phyloP scores from a whole-genome alignment of 1,140 invertebrate species.

The Ladona fulva region DNA sequence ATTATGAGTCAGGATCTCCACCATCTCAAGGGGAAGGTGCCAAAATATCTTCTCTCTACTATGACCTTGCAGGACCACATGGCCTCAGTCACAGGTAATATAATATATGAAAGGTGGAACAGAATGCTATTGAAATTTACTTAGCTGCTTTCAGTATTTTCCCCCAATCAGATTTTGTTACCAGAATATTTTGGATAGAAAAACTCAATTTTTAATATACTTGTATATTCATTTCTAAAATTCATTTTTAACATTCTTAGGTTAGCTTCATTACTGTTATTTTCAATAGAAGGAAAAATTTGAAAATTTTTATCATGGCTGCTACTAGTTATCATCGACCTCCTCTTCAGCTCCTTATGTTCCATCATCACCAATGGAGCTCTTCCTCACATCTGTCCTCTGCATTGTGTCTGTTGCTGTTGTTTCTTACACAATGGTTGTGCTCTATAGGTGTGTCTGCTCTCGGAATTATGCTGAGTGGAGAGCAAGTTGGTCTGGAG shows the following conservation, averaged over 20 bases:
- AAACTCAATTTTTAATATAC: too few species aligned
- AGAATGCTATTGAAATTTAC: too few species aligned
- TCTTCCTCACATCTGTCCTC: constrained; percentile 73
- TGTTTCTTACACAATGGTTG: constrained; percentile 76
- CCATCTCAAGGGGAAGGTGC: constrained; percentile 42
- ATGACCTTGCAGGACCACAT: not conserved
- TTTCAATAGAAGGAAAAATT: too few species aligned
- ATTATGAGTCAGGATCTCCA: constrained; percentile 51
- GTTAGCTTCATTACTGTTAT: too few species aligned
- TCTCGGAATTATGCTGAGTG: constrained; percentile 89
- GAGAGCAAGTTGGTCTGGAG: constrained; percentile 75
- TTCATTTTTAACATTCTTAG: too few species aligned
- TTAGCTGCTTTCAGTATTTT: too few species aligned
- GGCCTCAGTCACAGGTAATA: not conserved
- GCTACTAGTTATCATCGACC: too few species aligned
- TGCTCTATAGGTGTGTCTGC: constrained; percentile 79
- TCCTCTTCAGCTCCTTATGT: constrained; percentile 51
- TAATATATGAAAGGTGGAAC: too few species aligned
- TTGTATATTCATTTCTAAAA: too few species aligned
- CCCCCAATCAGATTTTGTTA: too few species aligned
- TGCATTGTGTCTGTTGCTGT: constrained; percentile 82
- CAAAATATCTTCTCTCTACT: not conserved
- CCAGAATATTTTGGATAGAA: too few species aligned
- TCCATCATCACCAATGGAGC: constrained; percentile 81
- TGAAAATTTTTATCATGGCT: too few species aligned